phyloP scores from a whole-genome alignment of 2,113 vertebrate species.

The Brienomyrus brachyistius region DNA sequence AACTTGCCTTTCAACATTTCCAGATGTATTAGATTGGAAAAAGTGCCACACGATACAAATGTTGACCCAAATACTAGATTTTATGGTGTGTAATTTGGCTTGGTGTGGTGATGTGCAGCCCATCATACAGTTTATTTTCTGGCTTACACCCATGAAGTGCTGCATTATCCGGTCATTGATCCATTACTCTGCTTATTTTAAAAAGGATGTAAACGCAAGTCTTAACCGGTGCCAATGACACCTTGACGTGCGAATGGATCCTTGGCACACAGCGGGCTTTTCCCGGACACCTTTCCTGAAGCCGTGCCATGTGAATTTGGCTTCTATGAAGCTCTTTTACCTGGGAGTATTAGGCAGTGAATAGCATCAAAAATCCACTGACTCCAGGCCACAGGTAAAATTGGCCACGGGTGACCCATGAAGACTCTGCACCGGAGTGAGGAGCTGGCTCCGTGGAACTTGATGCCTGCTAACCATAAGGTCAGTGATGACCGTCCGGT shows the following conservation, averaged over 20 bases:
- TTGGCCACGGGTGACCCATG: background rate
- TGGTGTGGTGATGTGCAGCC: background rate
- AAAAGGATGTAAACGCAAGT: background rate
- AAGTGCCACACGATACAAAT: background rate
- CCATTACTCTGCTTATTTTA: background rate
- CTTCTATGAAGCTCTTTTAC: background rate
- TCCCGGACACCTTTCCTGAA: background rate
- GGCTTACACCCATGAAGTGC: background rate
- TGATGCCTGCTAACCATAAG: background rate
- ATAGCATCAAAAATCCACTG: background rate
- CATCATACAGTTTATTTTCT: background rate
- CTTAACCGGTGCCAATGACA: background rate
- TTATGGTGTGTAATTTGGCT: background rate
- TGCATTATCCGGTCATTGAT: background rate
- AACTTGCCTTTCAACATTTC: background rate
- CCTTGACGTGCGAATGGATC: background rate
- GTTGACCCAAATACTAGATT: background rate
- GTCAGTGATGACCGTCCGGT: background rate
- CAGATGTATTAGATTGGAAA: background rate
- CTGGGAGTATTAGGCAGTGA: background rate
- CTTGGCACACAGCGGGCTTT: background rate
- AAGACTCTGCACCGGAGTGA: background rate
- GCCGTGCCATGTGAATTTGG: background rate
- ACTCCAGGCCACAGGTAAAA: background rate
- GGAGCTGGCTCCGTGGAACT: background rate